Percentiles rank a stretch among this genome's conserved stretches.
Conservation (phyloP, 2,797 vertebrate species). For the Borostomias antarcticus region DNA sequence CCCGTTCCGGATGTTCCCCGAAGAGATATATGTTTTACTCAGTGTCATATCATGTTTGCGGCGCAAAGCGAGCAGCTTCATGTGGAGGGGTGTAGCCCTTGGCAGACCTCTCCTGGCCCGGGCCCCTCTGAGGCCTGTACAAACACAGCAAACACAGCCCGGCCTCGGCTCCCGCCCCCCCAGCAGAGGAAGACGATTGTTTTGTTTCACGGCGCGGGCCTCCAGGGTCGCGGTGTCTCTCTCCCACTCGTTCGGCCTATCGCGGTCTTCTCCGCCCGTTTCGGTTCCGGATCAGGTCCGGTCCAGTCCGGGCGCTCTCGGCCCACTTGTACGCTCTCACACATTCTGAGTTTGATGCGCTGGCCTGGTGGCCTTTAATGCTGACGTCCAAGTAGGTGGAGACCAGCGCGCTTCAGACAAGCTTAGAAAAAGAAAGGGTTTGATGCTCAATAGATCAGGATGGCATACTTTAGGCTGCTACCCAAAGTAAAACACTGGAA, state of each 20-base stretch:
- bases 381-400: too few species aligned
- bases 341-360: too few species aligned
- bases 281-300: conserved; percentile 12
- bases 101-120: conserved; percentile 41
- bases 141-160: conserved; percentile 54
- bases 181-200: conserved; percentile 71
- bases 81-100: conserved; percentile 22
- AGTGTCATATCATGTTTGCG: conserved; percentile 6
- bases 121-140: conserved; percentile 48
- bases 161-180: background rate
- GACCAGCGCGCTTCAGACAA: too few species aligned
- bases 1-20: background rate
- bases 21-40: background rate
- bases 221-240: conserved; percentile 41
- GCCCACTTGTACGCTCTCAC: too few species aligned
- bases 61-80: background rate
- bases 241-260: conserved; percentile 46
- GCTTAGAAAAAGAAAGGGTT: too few species aligned
- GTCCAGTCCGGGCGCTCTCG: conserved; percentile 27
- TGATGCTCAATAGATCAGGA: too few species aligned
- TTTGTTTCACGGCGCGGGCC: conserved; percentile 58
- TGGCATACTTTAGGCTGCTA: too few species aligned
- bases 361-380: too few species aligned
- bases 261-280: conserved; percentile 25
- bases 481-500: too few species aligned